A percentile compares a stretch with the other conserved stretches of the same genome.
These are phyloP conservation scores for Ceratitis capitata DNA, from an alignment of 1,140 invertebrate species.

Conservation along the genomic window DNA sequence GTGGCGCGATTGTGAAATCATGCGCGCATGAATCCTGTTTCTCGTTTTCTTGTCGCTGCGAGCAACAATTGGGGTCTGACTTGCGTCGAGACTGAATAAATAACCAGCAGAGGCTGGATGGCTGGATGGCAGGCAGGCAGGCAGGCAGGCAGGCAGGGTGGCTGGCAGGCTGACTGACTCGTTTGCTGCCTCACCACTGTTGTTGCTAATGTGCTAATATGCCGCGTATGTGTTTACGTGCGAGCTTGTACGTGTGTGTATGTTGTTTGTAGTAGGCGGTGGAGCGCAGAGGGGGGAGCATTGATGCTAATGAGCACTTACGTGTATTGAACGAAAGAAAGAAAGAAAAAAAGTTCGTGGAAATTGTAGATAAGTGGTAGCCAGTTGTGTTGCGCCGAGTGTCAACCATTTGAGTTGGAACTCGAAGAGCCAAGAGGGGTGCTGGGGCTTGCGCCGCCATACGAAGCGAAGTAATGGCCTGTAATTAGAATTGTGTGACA, in stretches of 20 bases:
- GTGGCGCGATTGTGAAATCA: constrained; percentile 20
- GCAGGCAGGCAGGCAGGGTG: neutral
- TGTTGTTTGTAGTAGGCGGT: neutral
- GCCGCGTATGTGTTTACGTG: neutral
- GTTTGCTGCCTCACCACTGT: neutral
- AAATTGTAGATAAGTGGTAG: constrained; percentile 23
- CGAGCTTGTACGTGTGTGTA: neutral
- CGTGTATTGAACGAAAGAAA: neutral
- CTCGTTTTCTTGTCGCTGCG: constrained; percentile 8
- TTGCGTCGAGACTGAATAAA: constrained; percentile 19
- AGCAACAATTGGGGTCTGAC: constrained; percentile 6
- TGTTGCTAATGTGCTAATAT: no score
- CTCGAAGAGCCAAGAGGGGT: neutral
- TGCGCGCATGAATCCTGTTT: constrained; percentile 27
- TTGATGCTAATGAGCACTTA: constrained; percentile 32
- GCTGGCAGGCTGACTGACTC: neutral
- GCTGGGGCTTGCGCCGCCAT: neutral
- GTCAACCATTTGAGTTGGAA: neutral
- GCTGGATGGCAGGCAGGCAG: no score
- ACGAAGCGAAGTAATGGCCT: neutral
- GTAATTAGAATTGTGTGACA: constrained; percentile 35
- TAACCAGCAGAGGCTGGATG: neutral
- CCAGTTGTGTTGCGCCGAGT: neutral
- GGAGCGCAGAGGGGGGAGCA: neutral
- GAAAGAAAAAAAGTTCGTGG: no score